Conservation (phyloP, 2,113 vertebrate genomes). For the Laticauda laticaudata region DNA sequence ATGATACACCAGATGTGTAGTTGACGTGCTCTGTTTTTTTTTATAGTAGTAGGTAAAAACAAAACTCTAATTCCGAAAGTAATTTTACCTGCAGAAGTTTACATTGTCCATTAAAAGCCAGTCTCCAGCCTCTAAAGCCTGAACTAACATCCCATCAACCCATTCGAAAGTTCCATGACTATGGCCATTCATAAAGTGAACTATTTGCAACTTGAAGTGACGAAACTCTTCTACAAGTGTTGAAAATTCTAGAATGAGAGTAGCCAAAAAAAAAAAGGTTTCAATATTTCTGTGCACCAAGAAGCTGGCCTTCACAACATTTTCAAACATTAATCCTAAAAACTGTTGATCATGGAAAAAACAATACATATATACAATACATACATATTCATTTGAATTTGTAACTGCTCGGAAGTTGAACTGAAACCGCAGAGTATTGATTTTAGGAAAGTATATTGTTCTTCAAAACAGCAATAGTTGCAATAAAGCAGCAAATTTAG, state of each 20-base stretch:
- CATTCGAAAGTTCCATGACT: slow-evolving; percentile 92
- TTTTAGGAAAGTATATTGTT: neutral
- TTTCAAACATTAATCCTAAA: neutral
- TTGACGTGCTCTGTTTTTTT: neutral
- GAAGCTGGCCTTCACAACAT: neutral
- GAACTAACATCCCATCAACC: slow-evolving; percentile 92
- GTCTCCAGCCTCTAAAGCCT: slow-evolving; percentile 88
- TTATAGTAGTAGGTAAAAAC: neutral
- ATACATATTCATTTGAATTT: neutral
- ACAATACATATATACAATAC: neutral
- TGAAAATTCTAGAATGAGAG: slow-evolving; percentile 81
- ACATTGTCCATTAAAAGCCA: slow-evolving; percentile 99
- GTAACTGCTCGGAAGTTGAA: neutral
- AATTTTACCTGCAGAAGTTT: slow-evolving; percentile 94
- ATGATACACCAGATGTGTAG: neutral
- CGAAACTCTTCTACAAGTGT: slow-evolving; percentile 87
- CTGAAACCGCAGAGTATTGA: neutral
- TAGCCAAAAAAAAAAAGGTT: neutral
- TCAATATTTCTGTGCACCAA: neutral
- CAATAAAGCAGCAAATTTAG: neutral
- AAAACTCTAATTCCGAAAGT: neutral
- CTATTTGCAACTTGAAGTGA: slow-evolving; percentile 80
- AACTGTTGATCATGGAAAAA: neutral
- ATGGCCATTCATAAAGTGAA: slow-evolving; percentile 76
- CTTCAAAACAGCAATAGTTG: neutral